Evolutionary conservation across 2,113 vertebrate genomes (phyloP), one percentile per base, ranked within the genome.

Genomic region (Ailurus styani): DNA sequence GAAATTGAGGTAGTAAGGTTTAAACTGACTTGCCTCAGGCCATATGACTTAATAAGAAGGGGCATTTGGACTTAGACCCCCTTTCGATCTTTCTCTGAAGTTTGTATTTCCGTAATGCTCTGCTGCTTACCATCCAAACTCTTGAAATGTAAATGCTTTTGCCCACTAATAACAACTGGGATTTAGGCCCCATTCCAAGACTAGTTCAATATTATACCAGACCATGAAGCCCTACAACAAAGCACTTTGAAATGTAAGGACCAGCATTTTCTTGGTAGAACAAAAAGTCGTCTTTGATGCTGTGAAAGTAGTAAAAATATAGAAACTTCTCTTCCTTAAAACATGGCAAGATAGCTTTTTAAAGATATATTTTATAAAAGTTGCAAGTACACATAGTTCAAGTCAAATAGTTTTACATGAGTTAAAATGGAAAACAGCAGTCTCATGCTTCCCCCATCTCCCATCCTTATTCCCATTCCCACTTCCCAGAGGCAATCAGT

Each of bases 321-420:
- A 77, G 90, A 78, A 97, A 95, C 29, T 64, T 34, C 82, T 77
- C 52, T 96, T 94, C 78, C 45, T 95, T 96, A 93, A 97, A 95
- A 91, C 70, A 90, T 85, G 73, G 37, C n/a, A 90, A 88, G 87
- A 81, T 89, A 89, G 64, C 17, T 87, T 96, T 94, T 87, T 82
- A 77, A 77, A 82, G 88, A 86, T 68, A 31, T 3, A 72, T 57
- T 87, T 97, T 78, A 88, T 93, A 57, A 88, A 97, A 62, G 90
- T 52, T 91, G 5, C 21, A 91, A 82, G 62, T 77, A 57, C 42
- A 82, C 34, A 55, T 50, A 79, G 40, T 94, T 96, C 86, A 87
- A 84, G 60, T 87, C 60, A 87, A 77, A 50, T 50, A n/a, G 78
- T 95, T 96, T 57, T 90, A 45, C 10, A 64, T 90, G 66, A 60